Percentiles rank a stretch among this genome's conserved stretches.
These are phyloP conservation scores for Subacronicta megacephala DNA, from an alignment of 2,888 invertebrate genomes.

Conservation along the genomic window DNA sequence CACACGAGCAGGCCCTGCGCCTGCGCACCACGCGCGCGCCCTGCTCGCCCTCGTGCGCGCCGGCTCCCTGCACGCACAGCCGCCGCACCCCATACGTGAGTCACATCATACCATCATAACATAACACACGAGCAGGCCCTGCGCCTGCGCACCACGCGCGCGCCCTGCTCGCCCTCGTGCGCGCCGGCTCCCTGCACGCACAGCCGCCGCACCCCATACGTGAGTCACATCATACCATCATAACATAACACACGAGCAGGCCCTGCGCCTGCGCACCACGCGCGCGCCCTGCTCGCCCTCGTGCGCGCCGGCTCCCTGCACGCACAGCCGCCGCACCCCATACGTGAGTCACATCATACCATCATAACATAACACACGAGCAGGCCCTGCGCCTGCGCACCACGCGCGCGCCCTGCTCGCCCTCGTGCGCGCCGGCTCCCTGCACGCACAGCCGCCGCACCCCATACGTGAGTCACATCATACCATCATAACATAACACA, in stretches of 20 bases:
- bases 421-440: constrained; percentile 85
- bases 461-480: constrained; percentile 51
- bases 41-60: constrained; percentile 27
- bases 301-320: constrained; percentile 90
- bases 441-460: constrained; percentile 87
- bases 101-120: no score
- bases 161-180: constrained; percentile 89
- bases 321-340: constrained; percentile 67
- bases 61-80: constrained; percentile 85
- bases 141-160: constrained; percentile 79
- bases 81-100: constrained; percentile 93
- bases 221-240: no score
- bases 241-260: no score
- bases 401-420: constrained; percentile 87
- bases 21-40: constrained; percentile 88
- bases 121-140: no score
- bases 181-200: constrained; percentile 79
- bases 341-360: no score
- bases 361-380: no score
- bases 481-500: no score
- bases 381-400: constrained; percentile 89
- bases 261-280: constrained; percentile 79
- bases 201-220: constrained; percentile 92
- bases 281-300: constrained; percentile 90
- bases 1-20: no score